Percentiles rank a stretch among this genome's conserved stretches.
Evolutionary conservation across 2,888 invertebrate genomes (phyloP).

Genomic region (Thymelicus sylvestris): DNA sequence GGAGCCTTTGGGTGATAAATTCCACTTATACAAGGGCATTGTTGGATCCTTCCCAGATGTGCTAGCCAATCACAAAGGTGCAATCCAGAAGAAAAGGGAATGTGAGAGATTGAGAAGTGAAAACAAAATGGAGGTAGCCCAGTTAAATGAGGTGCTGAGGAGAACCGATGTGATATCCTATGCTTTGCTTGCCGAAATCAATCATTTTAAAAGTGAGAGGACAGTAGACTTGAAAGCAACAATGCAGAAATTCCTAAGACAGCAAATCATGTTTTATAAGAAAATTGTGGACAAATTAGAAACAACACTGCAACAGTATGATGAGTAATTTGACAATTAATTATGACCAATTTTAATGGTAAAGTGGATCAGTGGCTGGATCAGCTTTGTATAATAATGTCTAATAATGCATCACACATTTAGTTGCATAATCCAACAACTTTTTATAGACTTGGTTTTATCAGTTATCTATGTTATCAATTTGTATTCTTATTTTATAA

Average conservation of each 20-base stretch:
- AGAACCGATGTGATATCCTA: slow-evolving; percentile 97
- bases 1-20: slow-evolving; percentile 95
- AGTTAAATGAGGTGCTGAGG: slow-evolving; percentile 91
- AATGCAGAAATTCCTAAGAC: slow-evolving; percentile 93
- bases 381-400: slow-evolving; percentile 22
- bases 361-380: too few relatives aligned
- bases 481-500: slow-evolving; percentile 46
- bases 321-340: slow-evolving; percentile 59
- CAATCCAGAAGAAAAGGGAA: slow-evolving; percentile 95
- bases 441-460: slow-evolving; percentile 40
- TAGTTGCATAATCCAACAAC: slow-evolving; percentile 24
- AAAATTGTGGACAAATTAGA: slow-evolving; percentile 91
- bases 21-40: slow-evolving; percentile 97
- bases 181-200: slow-evolving; percentile 96
- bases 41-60: slow-evolving; percentile 96
- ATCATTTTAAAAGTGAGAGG: slow-evolving; percentile 95
- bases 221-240: slow-evolving; percentile 93
- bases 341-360: slow-evolving; percentile 41
- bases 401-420: slow-evolving; percentile 20
- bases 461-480: slow-evolving; percentile 44
- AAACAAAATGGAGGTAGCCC: slow-evolving; percentile 92
- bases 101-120: slow-evolving; percentile 92
- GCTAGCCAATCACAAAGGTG: slow-evolving; percentile 94
- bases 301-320: slow-evolving; percentile 78
- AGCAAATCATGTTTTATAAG: slow-evolving; percentile 97